Evolutionary conservation across 2,888 invertebrate species (phyloP).

Genomic region (Ophion obscuratus): DNA sequence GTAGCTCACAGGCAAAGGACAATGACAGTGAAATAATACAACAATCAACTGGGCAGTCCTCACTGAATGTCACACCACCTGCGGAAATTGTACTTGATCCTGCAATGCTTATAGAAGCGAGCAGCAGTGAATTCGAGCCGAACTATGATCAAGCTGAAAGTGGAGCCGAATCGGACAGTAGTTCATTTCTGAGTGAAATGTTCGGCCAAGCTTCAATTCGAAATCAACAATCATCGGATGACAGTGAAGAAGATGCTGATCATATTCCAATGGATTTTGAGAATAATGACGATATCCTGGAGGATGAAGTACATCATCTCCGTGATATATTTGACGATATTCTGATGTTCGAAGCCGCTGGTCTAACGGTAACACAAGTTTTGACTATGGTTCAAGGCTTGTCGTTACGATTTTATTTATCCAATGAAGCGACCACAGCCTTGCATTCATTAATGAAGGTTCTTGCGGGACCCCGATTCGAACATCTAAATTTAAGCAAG

Average conservation of each 20-base stretch:
- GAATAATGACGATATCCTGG: constrained; percentile 25
- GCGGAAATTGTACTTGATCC: constrained; percentile 10
- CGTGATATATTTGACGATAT: constrained; percentile 35
- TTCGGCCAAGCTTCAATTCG: constrained; percentile 14
- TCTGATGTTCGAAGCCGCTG: constrained; percentile 49
- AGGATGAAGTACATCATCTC: constrained; percentile 10
- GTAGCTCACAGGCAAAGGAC: constrained; percentile 17
- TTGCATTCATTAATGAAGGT: constrained; percentile 36
- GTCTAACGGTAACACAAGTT: constrained; percentile 38
- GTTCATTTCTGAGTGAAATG: constrained; percentile 19
- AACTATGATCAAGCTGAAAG: constrained; percentile 11
- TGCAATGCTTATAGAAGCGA: constrained; percentile 24
- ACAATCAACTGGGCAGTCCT: constrained; percentile 14
- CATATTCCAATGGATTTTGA: constrained; percentile 33
- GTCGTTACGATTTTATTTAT: constrained; percentile 35
- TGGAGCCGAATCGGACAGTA: constrained; percentile 22
- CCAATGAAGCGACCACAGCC: constrained; percentile 39
- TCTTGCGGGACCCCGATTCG: constrained; percentile 49
- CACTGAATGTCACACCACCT: constrained; percentile 16
- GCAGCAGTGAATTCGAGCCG: constrained; percentile 21
- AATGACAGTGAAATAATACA: constrained; percentile 18
- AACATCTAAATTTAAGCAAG: constrained; percentile 43
- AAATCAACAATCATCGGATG: constrained; percentile 25
- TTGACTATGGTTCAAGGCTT: constrained; percentile 36
- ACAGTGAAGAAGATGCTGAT: constrained; percentile 23